Conservation (phyloP, 92 coral and sea anemone species). For the Paramuricea clavata region DNA sequence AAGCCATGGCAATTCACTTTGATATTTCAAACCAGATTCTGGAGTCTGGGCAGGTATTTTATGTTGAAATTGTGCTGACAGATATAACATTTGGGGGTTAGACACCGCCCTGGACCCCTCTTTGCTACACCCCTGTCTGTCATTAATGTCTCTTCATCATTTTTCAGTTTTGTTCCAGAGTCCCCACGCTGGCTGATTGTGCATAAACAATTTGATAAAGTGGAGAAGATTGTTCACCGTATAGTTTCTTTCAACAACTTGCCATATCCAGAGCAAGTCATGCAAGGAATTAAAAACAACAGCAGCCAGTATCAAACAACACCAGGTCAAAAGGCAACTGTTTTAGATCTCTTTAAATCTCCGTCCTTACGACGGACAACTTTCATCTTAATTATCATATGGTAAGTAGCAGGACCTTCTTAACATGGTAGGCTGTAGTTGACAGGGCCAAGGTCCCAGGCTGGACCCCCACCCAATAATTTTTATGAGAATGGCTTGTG, state of each 20-base stretch:
- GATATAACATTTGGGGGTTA: too few species aligned
- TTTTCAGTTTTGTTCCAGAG: conserved; percentile 95
- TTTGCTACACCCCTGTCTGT: too few species aligned
- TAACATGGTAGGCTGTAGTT: too few species aligned
- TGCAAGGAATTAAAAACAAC: not conserved
- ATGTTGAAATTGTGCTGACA: too few species aligned
- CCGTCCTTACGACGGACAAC: conserved; percentile 46
- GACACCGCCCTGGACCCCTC: too few species aligned
- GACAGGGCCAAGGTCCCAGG: too few species aligned
- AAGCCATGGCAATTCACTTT: too few species aligned
- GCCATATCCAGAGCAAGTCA: conserved; percentile 71
- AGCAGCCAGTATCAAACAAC: not conserved
- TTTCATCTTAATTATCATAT: conserved; percentile 32
- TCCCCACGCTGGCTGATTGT: conserved; percentile 92
- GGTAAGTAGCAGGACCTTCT: not conserved
- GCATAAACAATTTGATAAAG: conserved; percentile 83
- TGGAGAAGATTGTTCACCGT: conserved; percentile 77
- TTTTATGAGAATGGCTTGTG: too few species aligned
- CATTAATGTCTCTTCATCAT: not conserved
- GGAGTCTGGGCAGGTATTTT: too few species aligned
- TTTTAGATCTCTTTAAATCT: conserved; percentile 9
- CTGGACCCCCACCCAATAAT: too few species aligned
- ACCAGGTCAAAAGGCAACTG: not conserved
- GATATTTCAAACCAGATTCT: too few species aligned
- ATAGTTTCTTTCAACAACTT: conserved; percentile 89